Evolutionary conservation across 2,113 vertebrate genomes (phyloP).

Genomic region (Callipepla squamata): DNA sequence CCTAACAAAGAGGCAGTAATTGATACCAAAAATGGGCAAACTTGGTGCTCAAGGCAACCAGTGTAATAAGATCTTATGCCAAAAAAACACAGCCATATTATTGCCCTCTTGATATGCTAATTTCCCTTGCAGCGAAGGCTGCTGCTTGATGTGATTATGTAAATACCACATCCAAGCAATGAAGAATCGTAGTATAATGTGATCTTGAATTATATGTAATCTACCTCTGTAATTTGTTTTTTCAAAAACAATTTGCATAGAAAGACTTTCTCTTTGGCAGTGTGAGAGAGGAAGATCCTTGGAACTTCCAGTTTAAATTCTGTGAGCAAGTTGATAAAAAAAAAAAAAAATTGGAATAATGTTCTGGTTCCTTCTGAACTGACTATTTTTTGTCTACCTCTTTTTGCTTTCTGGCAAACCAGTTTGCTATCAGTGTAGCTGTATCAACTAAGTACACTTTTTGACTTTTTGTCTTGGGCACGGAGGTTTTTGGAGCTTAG

Average conservation of each 20-base stretch:
- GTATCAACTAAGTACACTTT: neutral
- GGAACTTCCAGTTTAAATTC: neutral
- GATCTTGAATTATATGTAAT: neutral
- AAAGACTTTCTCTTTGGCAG: neutral
- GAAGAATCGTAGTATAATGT: neutral
- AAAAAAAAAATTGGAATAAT: neutral
- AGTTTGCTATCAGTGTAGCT: neutral
- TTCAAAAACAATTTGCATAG: neutral
- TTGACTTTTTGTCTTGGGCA: neutral
- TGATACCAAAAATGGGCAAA: neutral
- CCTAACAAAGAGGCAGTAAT: neutral
- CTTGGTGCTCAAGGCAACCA: neutral
- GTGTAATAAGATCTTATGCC: slow-evolving; percentile 13
- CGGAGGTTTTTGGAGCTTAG: neutral
- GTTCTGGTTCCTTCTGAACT: neutral
- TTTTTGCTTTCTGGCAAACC: neutral
- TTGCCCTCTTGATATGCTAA: slow-evolving; percentile 33
- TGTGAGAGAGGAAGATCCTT: neutral
- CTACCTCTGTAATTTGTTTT: neutral
- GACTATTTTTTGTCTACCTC: accelerated
- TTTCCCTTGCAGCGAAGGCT: slow-evolving; percentile 24
- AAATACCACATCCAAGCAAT: slow-evolving; percentile 15
- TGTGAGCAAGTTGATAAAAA: accelerated
- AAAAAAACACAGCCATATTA: neutral
- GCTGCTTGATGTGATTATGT: slow-evolving; percentile 33